Percentiles rank a stretch among this genome's conserved stretches.
Conservation (phyloP, 35 echinoderm and acorn worm genomes). For the Anneissia japonica region DNA sequence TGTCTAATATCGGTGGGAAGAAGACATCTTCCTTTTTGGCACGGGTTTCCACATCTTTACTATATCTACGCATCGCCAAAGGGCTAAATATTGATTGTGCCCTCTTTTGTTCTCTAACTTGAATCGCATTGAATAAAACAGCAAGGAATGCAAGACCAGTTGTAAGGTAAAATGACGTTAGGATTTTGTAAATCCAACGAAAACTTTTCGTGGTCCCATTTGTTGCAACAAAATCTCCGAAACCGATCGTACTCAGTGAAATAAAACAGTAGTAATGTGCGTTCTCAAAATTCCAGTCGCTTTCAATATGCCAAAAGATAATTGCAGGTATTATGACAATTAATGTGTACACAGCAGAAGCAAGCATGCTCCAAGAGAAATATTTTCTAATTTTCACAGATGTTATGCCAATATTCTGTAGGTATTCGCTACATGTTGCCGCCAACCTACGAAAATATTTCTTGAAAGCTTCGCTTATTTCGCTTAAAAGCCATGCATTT, state of each 20-base stretch:
- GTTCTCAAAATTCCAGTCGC: slow-evolving; percentile 33
- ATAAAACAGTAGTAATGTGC: slow-evolving; percentile 55
- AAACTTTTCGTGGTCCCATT: not conserved
- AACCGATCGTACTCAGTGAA: slow-evolving; percentile 60
- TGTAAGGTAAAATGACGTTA: slow-evolving; percentile 15
- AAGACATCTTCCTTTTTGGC: too few relatives aligned
- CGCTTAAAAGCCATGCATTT: slow-evolving; percentile 8
- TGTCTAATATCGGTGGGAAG: too few relatives aligned
- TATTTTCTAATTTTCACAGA: not conserved
- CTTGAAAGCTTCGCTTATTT: slow-evolving; percentile 15
- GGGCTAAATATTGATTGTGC: too few relatives aligned
- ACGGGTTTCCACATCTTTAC: too few relatives aligned
- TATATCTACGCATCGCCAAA: too few relatives aligned
- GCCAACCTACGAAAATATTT: not conserved
- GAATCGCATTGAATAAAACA: slow-evolving; percentile 12
- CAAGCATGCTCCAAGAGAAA: slow-evolving; percentile 5
- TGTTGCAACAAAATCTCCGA: slow-evolving; percentile 47
- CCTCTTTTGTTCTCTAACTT: not conserved
- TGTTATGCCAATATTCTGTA: not conserved
- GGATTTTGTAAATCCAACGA: slow-evolving; percentile 27
- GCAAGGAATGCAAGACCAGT: slow-evolving; percentile 19
- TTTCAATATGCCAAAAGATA: slow-evolving; percentile 25
- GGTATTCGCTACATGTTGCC: not conserved
- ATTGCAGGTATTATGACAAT: slow-evolving; percentile 37
- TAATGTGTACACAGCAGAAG: slow-evolving; percentile 3